phyloP scores from a whole-genome alignment of 2,888 invertebrate species.

The Mystacides longicornis region DNA sequence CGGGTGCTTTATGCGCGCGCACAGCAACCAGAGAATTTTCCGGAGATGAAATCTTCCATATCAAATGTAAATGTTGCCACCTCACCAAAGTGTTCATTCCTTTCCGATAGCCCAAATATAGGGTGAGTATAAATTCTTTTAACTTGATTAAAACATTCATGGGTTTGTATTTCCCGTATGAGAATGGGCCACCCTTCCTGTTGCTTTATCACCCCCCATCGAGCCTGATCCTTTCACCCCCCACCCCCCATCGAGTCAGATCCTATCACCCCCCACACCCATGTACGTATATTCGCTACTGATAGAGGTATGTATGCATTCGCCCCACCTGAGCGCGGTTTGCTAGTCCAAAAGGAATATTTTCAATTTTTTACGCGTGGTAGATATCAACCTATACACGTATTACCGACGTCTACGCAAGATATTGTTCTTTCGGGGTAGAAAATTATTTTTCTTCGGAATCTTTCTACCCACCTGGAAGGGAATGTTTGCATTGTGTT shows the following conservation, averaged over 20 bases:
- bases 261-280: conserved; percentile 1
- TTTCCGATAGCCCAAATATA: background rate
- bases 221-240: conserved; percentile 4
- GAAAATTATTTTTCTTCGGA: too few relatives aligned
- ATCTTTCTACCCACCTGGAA: too few relatives aligned
- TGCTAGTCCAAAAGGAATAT: background rate
- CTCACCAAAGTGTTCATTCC: background rate
- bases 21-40: background rate
- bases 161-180: background rate
- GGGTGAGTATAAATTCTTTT: background rate
- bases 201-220: conserved; percentile 17
- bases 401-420: background rate
- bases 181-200: conserved; percentile 13
- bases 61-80: background rate
- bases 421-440: too few relatives aligned
- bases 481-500: too few relatives aligned
- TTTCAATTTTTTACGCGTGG: background rate
- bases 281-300: conserved; percentile 9
- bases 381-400: background rate
- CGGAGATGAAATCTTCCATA: background rate
- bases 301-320: conserved; percentile 3
- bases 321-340: conserved; percentile 7
- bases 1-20: conserved; percentile 11
- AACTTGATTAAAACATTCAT: background rate
- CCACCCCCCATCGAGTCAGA: background rate